A percentile compares a stretch with the other conserved stretches of the same genome.
Conservation (phyloP, 2,113 vertebrate genomes). For the Peromyscus maniculatus region DNA sequence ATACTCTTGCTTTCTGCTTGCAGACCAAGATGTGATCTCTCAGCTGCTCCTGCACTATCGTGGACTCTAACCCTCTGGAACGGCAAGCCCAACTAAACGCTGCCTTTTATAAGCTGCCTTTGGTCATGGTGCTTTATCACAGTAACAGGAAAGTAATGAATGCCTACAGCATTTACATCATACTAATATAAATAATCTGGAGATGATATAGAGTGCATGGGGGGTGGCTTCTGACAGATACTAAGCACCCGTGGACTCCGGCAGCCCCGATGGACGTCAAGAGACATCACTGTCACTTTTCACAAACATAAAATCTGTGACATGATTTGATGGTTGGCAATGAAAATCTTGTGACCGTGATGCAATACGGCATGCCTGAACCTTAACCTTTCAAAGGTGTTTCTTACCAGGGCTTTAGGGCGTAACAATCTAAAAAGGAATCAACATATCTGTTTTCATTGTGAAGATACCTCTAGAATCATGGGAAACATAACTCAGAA, state of each 20-base stretch:
- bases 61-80: neutral
- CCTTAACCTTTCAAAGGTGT: neutral
- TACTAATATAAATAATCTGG: neutral
- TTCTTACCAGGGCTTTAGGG: neutral
- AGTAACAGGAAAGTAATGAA: neutral
- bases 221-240: neutral
- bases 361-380: neutral
- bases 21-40: neutral
- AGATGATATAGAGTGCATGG: neutral
- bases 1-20: neutral
- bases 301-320: neutral
- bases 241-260: neutral
- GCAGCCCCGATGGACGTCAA: neutral
- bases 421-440: neutral
- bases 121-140: neutral
- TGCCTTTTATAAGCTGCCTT: neutral
- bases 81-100: neutral
- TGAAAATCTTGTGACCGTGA: neutral
- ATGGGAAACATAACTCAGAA: neutral
- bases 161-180: too few species aligned
- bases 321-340: neutral
- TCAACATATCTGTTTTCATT: neutral
- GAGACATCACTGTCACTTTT: neutral
- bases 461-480: neutral
- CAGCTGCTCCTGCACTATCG: too few species aligned